Evolutionary conservation across 2,888 invertebrate genomes (phyloP), one percentile per base, ranked within the genome.

Genomic region (Dastarcus helophoroides): DNA sequence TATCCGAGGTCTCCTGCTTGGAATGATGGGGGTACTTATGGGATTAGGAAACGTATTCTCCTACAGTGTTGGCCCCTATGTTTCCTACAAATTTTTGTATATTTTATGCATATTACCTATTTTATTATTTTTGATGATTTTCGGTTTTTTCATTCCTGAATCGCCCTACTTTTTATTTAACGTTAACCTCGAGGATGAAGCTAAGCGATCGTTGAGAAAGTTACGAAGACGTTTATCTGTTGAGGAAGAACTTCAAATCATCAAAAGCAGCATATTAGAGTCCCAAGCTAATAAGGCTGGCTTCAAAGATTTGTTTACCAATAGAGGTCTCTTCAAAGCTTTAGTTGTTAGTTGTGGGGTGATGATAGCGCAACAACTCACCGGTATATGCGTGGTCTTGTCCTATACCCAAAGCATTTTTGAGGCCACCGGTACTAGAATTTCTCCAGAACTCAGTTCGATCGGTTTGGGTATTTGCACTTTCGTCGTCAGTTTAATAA

Each of bases 341-440:
- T 64, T 88, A 34, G 56, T 77, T 28, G 76, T 80, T 32, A 73
- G 74, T 2, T 63, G 81, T 21, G 73, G 80, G 14, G 69, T 84
- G 39, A 83, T 89, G 79, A 72, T 83, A 50, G 79, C 82, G 58
- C 83, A 84, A 48, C 83, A 84, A 55, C 10, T 23, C 6, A 6
- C 24, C 7, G 24, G 24, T 6, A 23, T 23, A 8, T 9, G 10
- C 11, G 11, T 23, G 7, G 24, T 23, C 6, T 11, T 23, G 8
- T 6, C 7, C 6, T 23, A 23, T 11, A 8, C 11, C 8, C 24
- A 23, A 11, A 6, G 9, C 10, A 23, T 23, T 23, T 23, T 23
- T 10, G 24, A 23, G 10, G 8, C 7, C 7, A 8, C 24, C 8
- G 6, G 5, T 11, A 8, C 8, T 23, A 8, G 9, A 5, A 23